These are phyloP conservation scores for Trachops cirrhosus DNA, from an alignment of 2,797 vertebrate species.

Conservation along the genomic window DNA sequence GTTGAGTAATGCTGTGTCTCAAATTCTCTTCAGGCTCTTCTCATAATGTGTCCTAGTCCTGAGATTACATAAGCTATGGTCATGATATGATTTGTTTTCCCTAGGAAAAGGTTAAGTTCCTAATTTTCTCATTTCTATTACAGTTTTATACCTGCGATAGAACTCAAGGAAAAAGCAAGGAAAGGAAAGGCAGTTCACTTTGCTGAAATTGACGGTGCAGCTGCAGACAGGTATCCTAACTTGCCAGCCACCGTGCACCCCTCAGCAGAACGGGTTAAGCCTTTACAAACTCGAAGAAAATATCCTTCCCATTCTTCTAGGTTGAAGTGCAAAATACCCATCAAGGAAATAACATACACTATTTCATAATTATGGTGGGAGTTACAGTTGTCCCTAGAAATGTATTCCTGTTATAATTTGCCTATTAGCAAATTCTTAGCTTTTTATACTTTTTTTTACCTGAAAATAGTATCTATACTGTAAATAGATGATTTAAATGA, in stretches of 20 bases:
- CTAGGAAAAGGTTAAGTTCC: background rate
- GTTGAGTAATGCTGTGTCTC: background rate
- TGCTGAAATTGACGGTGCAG: conserved; percentile 68
- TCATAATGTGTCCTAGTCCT: background rate
- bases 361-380: background rate
- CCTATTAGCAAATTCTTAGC: background rate
- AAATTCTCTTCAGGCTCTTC: background rate
- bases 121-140: conserved; percentile 48
- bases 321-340: background rate
- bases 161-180: conserved; percentile 76
- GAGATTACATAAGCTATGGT: background rate
- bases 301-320: conserved; percentile 28
- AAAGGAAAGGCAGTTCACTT: conserved; percentile 74
- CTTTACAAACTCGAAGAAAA: background rate
- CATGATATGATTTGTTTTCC: background rate
- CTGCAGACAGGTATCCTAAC: conserved; percentile 75
- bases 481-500: background rate
- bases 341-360: background rate
- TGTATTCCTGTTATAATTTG: background rate
- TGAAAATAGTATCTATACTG: background rate
- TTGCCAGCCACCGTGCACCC: background rate
- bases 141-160: conserved; percentile 72
- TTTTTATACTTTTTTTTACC: background rate
- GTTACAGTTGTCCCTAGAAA: background rate
- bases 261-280: background rate